phyloP scores from a whole-genome alignment of 1,140 invertebrate species.

The Drosophila littoralis region DNA sequence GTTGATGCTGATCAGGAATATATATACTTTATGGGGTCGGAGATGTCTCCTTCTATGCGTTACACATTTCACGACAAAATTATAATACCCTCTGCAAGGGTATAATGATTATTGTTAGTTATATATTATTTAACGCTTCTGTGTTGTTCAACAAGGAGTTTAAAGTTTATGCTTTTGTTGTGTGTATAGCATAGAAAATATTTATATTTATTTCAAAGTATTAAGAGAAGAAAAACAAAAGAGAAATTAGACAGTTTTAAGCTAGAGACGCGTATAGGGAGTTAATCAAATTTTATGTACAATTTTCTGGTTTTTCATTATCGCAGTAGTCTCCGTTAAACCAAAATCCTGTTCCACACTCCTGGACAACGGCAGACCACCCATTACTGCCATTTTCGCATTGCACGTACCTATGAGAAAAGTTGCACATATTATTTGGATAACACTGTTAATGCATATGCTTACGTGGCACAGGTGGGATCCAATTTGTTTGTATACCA shows the following conservation, averaged over 20 bases:
- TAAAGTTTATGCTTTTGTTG: too few relatives aligned
- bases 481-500: constrained; percentile 41
- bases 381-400: not conserved
- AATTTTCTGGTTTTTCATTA: constrained; percentile 22
- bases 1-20: too few relatives aligned
- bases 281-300: constrained; percentile 9
- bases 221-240: not conserved
- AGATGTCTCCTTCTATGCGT: too few relatives aligned
- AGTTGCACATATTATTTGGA: not conserved
- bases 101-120: too few relatives aligned
- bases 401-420: constrained; percentile 1
- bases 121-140: too few relatives aligned
- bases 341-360: not conserved
- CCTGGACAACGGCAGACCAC: not conserved
- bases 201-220: not conserved
- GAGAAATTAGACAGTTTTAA: not conserved
- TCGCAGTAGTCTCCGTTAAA: not conserved
- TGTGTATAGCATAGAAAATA: too few relatives aligned
- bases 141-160: too few relatives aligned
- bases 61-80: too few relatives aligned
- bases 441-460: not conserved
- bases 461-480: constrained; percentile 47
- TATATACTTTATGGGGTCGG: too few relatives aligned
- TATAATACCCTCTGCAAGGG: too few relatives aligned
- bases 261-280: too few relatives aligned